phyloP scores from a whole-genome alignment of 2,888 invertebrate genomes.

The Lithophane semibrunnea region DNA sequence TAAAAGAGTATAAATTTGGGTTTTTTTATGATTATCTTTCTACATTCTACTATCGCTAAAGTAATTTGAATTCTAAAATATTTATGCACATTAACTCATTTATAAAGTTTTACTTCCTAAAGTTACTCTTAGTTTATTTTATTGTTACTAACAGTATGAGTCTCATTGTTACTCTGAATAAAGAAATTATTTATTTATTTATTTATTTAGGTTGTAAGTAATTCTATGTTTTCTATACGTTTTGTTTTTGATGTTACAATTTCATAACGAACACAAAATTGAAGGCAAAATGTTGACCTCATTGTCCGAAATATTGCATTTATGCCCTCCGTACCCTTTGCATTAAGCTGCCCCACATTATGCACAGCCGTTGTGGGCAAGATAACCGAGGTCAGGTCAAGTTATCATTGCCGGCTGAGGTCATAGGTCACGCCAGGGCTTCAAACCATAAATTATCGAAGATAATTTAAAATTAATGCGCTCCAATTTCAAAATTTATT shows the following conservation, averaged over 20 bases:
- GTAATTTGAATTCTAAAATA: too few relatives aligned
- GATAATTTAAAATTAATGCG: slow-evolving; percentile 36
- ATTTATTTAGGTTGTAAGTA: too few relatives aligned
- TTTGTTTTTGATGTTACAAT: too few relatives aligned
- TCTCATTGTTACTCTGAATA: too few relatives aligned
- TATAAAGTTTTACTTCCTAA: background rate
- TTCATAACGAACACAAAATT: slow-evolving; percentile 15
- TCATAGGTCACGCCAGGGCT: slow-evolving; percentile 25
- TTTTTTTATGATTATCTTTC: background rate
- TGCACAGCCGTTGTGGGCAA: slow-evolving; percentile 37
- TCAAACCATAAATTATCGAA: slow-evolving; percentile 11
- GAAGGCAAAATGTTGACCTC: slow-evolving; percentile 34
- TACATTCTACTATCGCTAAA: background rate
- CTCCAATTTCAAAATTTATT: slow-evolving; percentile 30
- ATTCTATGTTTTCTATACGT: too few relatives aligned
- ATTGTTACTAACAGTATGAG: too few relatives aligned
- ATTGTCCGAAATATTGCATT: slow-evolving; percentile 56
- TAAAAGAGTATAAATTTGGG: background rate
- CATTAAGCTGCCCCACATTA: slow-evolving; percentile 49
- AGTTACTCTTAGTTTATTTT: too few relatives aligned
- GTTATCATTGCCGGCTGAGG: slow-evolving; percentile 43
- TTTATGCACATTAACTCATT: background rate
- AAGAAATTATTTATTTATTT: too few relatives aligned
- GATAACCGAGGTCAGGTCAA: slow-evolving; percentile 59
- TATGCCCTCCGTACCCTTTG: slow-evolving; percentile 50